Evolutionary conservation across 2,888 invertebrate species (phyloP).

Genomic region (Oasisia sp.): DNA sequence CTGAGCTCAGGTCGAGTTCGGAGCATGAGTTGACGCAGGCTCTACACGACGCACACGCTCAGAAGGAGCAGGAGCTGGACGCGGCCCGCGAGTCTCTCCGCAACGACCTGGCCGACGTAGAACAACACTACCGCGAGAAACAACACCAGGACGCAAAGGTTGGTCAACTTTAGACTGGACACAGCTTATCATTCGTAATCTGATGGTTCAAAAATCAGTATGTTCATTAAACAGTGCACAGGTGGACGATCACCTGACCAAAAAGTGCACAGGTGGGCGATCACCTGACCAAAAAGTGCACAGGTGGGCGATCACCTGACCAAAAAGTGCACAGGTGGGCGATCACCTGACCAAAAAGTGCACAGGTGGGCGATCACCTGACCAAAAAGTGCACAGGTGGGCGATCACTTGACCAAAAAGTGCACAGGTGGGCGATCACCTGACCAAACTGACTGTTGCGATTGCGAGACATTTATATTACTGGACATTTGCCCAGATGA

Average conservation of each 20-base stretch:
- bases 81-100: conserved; percentile 49
- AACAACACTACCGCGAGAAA: conserved; percentile 48
- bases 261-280: neutral
- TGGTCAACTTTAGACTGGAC: neutral
- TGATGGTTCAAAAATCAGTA: neutral
- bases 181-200: neutral
- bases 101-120: conserved; percentile 50
- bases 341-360: no score
- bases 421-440: neutral
- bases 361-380: no score
- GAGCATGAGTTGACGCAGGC: conserved; percentile 57
- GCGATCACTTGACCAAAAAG: neutral
- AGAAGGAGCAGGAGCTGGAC: conserved; percentile 56
- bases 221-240: neutral
- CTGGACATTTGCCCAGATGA: neutral
- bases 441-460: neutral
- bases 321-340: no score
- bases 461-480: neutral
- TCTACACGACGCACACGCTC: conserved; percentile 54
- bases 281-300: neutral
- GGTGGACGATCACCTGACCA: neutral
- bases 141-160: conserved; percentile 57
- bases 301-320: no score
- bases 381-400: no score
- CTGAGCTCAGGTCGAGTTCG: conserved; percentile 53